These are phyloP conservation scores for Oreochromis tanganicae DNA, from an alignment of 2,113 vertebrate genomes.

Conservation along the genomic window DNA sequence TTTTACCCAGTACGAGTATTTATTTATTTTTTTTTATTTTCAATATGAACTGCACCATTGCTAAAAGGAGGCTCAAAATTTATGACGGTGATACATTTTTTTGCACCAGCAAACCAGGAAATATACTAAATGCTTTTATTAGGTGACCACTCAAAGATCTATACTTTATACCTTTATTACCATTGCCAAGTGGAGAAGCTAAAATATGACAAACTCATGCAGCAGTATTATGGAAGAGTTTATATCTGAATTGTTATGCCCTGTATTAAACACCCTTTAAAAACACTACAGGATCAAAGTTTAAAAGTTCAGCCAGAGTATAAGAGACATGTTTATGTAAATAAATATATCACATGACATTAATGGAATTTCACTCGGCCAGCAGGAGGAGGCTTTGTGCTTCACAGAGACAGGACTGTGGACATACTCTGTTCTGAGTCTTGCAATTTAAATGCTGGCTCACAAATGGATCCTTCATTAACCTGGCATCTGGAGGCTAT, in stretches of 20 bases:
- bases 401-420: background rate
- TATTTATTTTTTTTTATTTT: background rate
- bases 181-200: background rate
- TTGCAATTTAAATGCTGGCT: slow-evolving; percentile 24
- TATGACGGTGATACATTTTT: background rate
- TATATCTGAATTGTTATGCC: background rate
- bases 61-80: background rate
- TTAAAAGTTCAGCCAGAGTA: slow-evolving; percentile 5
- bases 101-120: background rate
- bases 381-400: background rate
- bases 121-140: background rate
- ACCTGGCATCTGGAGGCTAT: slow-evolving; percentile 41
- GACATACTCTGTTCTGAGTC: background rate
- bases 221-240: background rate
- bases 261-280: background rate
- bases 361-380: background rate
- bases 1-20: background rate
- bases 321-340: background rate
- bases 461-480: slow-evolving; percentile 49
- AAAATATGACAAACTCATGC: background rate
- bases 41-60: background rate
- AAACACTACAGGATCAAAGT: background rate
- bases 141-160: background rate
- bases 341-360: background rate
- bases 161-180: background rate